Base-by-base conservation (phyloP, 2,888 invertebrate genomes). In the Scotopteryx bipunctaria region DNA sequence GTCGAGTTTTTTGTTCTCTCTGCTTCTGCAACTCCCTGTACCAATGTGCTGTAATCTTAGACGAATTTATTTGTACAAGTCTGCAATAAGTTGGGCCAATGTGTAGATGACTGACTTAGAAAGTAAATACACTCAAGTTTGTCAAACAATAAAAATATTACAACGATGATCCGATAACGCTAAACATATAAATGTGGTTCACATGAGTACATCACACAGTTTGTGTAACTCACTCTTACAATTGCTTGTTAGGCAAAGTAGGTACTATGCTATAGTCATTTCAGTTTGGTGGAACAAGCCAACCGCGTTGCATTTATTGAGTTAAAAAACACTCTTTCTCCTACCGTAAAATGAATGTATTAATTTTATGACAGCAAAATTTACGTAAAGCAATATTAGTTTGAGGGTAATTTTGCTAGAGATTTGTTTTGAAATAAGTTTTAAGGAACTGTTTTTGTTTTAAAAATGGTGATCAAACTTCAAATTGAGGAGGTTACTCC, bases 381-480 rank as follows among this genome's bases (percentile, higher is more conserved):
- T n/a, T n/a, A n/a, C n/a, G n/a, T n/a, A n/a, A n/a, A n/a, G n/a
- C n/a, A n/a, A n/a, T n/a, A n/a, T n/a, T n/a, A n/a, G n/a, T 11
- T 27, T 4, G 27, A 9, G 8, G 3, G 4, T 11, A 27, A 27
- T 11, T 27, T 11, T 9, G 27, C 11, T 27, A 27, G 11, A n/a
- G 2, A 11, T 9, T 11, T 17, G 9, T 5, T 19, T 3, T 29
- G 45, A 41, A 15, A 11, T 27, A 16, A 19, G 5, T 44, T 14
- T 50, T 38, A 9, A 21, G 27, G 9, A 37, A 41, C 37, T 21
- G 25, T 23, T 23, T 25, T 36, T 25, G 27, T 8, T 23, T 11
- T 54, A 1, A 58, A 51, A 56, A 66, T 66, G 66, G 64, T 66
- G 61, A 53, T 55, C 16, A 60, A 62, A 54, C 21, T 64, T 8